A percentile compares a stretch with the other conserved stretches of the same genome.
These are phyloP conservation scores for Monoplex corrugatus DNA, from an alignment of 2,888 invertebrate genomes.

Conservation along the genomic window DNA sequence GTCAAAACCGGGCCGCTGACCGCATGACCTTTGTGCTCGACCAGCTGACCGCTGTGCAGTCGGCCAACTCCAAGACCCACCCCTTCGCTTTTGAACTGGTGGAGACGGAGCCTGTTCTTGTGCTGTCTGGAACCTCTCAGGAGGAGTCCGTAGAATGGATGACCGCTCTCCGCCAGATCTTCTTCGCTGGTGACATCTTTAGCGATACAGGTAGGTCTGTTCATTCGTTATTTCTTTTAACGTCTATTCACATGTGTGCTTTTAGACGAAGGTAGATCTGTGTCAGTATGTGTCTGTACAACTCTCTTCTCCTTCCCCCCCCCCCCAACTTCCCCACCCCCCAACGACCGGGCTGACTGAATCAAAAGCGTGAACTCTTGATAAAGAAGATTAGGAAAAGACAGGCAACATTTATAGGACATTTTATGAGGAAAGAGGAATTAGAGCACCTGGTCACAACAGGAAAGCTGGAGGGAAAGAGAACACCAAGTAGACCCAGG, in stretches of 20 bases:
- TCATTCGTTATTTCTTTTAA: background rate
- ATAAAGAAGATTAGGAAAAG: too few relatives aligned
- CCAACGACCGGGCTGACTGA: too few relatives aligned
- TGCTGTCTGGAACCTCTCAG: constrained; percentile 66
- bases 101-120: constrained; percentile 66
- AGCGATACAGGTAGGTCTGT: constrained; percentile 56
- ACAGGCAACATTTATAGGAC: too few relatives aligned
- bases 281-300: background rate
- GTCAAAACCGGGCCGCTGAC: constrained; percentile 58
- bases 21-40: constrained; percentile 71
- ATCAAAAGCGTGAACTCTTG: too few relatives aligned
- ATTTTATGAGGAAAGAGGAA: too few relatives aligned
- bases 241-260: background rate
- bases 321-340: background rate
- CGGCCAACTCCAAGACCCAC: constrained; percentile 69
- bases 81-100: constrained; percentile 72
- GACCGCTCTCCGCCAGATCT: constrained; percentile 66
- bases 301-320: background rate
- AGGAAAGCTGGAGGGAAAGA: too few relatives aligned
- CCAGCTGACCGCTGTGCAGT: constrained; percentile 66
- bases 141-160: constrained; percentile 71
- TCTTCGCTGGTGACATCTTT: constrained; percentile 63
- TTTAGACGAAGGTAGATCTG: background rate
- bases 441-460: too few relatives aligned
- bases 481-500: too few relatives aligned